Evolutionary conservation across 1,140 invertebrate species (phyloP), one percentile per base, ranked within the genome.

Genomic region (Drosophila varians): DNA sequence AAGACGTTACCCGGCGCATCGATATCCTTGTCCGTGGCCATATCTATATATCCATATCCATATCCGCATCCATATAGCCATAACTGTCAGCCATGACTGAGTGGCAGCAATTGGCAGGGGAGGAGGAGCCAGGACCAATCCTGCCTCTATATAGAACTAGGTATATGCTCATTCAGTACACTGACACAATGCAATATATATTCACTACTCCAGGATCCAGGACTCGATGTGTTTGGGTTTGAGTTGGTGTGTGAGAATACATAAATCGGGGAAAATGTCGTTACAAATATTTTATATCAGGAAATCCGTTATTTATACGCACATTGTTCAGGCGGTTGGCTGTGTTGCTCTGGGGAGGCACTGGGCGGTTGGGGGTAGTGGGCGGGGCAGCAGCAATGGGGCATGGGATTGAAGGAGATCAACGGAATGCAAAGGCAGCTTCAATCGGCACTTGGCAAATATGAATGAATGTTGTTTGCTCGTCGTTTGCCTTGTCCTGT

Each of bases 301-400:
- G 77, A 86, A 86, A 86, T 86, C 80, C 80, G 80, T 86, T 86
- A 86, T 86, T 86, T 86, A 86, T 86, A 86, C 82, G 80, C 80
- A 86, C 66, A 86, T 84, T 84, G 80, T 84, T 49, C 54, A 57
- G 56, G 26, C 61, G 21, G 40, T 31, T 31, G 28, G 28, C 25
- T 7, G 38, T 55, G 51, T 45, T 54, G 55, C n/a, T n/a, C n/a
- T n/a, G n/a, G n/a, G n/a, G n/a, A n/a, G n/a, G n/a, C n/a, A n/a
- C n/a, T 25, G 19, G 45, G 21, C 47, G 49, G 25, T 48, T 60
- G 38, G 38, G 31, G 14, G 6, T 4, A 42, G 12, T 34, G 56
- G 45, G 19, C n/a, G 23, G 45, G 26, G 16, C 5, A 8, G 6
- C 25, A 19, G 51, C n/a, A 40, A 48, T 38, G 21, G 47, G 36